These are phyloP conservation scores for Chrysotoxum bicinctum DNA, from an alignment of 2,888 invertebrate genomes.

Conservation along the genomic window DNA sequence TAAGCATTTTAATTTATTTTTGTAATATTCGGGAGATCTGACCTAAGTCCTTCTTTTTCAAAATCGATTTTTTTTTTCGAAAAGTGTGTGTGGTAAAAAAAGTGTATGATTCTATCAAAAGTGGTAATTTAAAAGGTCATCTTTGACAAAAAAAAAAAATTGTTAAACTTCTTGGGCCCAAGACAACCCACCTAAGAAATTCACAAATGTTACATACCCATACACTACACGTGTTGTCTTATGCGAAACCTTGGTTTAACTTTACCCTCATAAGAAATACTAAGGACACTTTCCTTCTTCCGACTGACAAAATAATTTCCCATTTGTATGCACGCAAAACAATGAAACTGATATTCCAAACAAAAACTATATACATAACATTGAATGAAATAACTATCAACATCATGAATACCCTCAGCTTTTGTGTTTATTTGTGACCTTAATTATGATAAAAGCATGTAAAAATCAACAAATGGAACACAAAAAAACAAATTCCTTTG, in stretches of 20 bases:
- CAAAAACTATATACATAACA: background rate
- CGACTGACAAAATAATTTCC: background rate
- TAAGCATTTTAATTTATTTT: no score
- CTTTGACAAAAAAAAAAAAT: no score
- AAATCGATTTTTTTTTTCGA: no score
- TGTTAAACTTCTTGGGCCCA: no score
- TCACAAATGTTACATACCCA: no score
- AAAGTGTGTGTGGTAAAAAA: no score
- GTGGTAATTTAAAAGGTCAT: no score
- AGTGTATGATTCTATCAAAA: no score
- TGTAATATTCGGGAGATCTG: no score
- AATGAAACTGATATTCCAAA: background rate
- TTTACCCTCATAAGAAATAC: background rate
- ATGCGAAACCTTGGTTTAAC: background rate
- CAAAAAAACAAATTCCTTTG: background rate
- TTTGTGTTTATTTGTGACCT: conserved; percentile 5
- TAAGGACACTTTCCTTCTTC: background rate
- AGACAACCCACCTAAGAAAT: no score
- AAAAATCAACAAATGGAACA: background rate
- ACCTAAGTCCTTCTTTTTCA: no score
- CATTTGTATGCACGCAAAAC: background rate
- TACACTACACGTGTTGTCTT: no score
- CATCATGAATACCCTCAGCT: background rate
- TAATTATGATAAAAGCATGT: conserved; percentile 7
- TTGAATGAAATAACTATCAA: background rate